Evolutionary conservation across 2,113 vertebrate species (phyloP).

Genomic region (Mixornis gularis): DNA sequence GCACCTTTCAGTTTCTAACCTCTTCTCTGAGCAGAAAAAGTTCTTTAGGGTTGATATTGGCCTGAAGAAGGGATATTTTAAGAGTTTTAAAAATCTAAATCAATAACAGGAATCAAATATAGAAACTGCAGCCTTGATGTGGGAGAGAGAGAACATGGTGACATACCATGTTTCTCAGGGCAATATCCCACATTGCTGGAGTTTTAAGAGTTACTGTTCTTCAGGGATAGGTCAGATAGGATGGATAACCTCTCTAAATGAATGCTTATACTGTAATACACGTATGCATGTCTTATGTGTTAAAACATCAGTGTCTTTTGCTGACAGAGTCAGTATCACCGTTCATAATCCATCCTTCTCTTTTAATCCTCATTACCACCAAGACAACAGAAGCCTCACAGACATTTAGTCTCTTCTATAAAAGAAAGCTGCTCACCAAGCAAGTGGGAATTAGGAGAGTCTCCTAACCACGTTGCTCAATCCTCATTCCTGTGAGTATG

Average conservation of each 20-base stretch:
- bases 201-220: neutral
- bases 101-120: neutral
- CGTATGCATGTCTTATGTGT: neutral
- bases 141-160: neutral
- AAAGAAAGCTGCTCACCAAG: neutral
- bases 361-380: neutral
- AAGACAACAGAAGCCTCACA: neutral
- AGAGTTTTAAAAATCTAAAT: neutral
- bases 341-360: neutral
- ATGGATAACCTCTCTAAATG: neutral
- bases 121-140: neutral
- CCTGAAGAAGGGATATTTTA: neutral
- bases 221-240: neutral
- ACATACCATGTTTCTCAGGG: neutral
- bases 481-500: neutral
- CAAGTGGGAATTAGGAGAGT: neutral
- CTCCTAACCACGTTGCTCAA: accelerated
- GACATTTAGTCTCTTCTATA: neutral
- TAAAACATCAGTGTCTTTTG: neutral
- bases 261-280: neutral
- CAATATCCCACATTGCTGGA: neutral
- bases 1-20: neutral
- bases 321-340: neutral
- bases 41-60: neutral
- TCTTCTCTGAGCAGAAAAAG: neutral